These are phyloP conservation scores for Leptestheria dahalacensis DNA, from an alignment of 1,140 invertebrate genomes.

Conservation along the genomic window DNA sequence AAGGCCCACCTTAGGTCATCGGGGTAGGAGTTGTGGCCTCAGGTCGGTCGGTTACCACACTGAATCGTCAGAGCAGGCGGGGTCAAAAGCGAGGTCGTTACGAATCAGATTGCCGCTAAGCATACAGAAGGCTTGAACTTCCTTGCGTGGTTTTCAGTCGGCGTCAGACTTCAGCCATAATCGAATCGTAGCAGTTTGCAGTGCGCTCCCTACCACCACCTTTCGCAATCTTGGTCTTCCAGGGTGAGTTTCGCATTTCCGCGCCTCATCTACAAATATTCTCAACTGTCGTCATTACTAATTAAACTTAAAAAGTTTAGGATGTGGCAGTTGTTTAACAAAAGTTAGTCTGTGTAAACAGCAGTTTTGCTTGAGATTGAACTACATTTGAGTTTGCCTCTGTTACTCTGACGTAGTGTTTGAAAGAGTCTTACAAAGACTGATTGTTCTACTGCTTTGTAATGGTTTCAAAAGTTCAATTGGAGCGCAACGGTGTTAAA, in stretches of 20 bases:
- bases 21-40: background rate
- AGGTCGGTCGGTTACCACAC: background rate
- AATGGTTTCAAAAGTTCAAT: no score
- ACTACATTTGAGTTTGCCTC: no score
- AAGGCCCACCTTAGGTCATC: background rate
- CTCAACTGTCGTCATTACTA: background rate
- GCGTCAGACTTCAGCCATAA: background rate
- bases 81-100: background rate
- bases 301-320: background rate
- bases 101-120: background rate
- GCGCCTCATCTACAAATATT: background rate
- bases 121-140: background rate
- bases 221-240: background rate
- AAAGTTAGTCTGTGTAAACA: no score
- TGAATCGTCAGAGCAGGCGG: background rate
- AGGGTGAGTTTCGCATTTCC: background rate
- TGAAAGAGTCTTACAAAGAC: no score
- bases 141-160: background rate
- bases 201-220: no score
- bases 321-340: no score
- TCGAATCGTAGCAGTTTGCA: background rate
- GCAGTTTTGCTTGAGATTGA: no score
- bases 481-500: no score
- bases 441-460: no score
- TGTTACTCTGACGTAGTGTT: no score